Conservation (phyloP, 2,797 vertebrate species). For the Tolypeutes matacus region DNA sequence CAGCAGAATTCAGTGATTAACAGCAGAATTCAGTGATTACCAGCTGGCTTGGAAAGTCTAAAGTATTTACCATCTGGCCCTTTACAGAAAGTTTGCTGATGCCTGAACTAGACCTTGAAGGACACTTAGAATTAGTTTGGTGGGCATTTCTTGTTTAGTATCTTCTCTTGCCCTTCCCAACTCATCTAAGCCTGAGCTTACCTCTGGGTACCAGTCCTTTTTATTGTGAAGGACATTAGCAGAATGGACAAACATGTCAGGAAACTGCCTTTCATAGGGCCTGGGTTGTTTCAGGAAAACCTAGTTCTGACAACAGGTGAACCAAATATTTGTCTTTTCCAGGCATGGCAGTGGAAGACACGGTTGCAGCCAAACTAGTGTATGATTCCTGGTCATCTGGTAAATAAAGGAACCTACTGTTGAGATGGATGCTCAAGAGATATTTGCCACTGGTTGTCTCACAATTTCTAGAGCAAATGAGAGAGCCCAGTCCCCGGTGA, state of each 20-base stretch:
- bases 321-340: constrained; percentile 77
- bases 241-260: neutral
- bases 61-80: neutral
- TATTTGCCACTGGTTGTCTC: neutral
- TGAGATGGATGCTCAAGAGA: neutral
- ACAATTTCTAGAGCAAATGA: constrained; percentile 45
- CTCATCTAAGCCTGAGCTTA: neutral
- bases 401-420: constrained; percentile 60
- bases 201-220: too few species aligned
- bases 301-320: constrained; percentile 47
- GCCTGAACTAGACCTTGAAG: neutral
- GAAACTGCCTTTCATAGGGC: neutral
- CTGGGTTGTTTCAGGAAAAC: neutral
- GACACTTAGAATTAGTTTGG: neutral
- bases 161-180: neutral
- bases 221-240: neutral
- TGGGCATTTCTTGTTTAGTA: neutral
- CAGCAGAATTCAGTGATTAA: neutral
- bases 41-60: neutral
- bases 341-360: constrained; percentile 97
- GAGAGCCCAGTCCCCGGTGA: neutral
- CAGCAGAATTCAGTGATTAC: too few species aligned
- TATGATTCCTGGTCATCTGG: constrained; percentile 92
- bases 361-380: constrained; percentile 94
- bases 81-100: neutral